Conservation (phyloP, 2,797 vertebrate genomes). For the Chelonia mydas region DNA sequence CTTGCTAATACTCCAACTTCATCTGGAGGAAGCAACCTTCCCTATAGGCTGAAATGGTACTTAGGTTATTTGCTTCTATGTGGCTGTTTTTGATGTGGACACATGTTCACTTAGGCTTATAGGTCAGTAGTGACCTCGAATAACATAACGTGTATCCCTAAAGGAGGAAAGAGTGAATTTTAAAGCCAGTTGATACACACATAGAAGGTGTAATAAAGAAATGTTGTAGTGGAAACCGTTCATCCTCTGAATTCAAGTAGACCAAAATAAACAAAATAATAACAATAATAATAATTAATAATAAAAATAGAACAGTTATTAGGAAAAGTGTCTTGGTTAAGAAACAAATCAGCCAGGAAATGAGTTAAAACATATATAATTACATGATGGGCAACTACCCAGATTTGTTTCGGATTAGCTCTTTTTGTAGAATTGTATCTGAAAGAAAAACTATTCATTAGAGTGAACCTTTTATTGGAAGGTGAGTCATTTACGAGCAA, state of each 20-base stretch:
- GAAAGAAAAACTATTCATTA: neutral
- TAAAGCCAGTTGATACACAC: conserved; percentile 35
- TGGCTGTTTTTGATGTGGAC: conserved; percentile 1
- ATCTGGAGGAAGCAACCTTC: neutral
- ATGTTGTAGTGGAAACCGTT: neutral
- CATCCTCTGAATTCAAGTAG: neutral
- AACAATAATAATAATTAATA: too few relatives aligned
- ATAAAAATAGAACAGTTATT: neutral
- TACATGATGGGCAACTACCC: neutral
- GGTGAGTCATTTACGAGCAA: neutral
- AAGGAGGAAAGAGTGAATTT: conserved; percentile 51
- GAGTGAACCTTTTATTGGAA: neutral
- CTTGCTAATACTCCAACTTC: neutral
- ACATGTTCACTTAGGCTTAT: neutral
- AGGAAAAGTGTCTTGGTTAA: neutral
- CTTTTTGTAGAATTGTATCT: neutral
- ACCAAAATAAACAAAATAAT: too few relatives aligned
- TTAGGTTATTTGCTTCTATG: neutral
- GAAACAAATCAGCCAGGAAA: neutral
- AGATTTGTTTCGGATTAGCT: neutral
- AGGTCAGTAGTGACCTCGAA: conserved; percentile 47
- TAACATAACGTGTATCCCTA: conserved; percentile 16
- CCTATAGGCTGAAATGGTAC: neutral
- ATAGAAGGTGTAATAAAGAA: too few relatives aligned
- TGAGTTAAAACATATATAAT: neutral